Conservation (phyloP, 2,797 vertebrate species). For the Tadarida brasiliensis region DNA sequence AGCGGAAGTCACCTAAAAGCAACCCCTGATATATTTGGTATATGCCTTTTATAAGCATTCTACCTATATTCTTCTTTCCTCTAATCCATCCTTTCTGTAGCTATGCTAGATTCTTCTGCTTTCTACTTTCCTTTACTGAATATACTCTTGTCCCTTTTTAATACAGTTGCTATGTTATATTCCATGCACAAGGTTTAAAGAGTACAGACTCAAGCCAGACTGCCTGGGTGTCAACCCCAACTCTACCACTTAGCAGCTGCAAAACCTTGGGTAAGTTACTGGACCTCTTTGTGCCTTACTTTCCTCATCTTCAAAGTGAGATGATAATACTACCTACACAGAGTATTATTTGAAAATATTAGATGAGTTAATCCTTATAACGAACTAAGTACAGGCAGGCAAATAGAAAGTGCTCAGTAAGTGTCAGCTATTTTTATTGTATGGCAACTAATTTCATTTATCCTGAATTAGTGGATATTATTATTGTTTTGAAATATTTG, state of each 20-base stretch:
- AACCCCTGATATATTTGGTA: neutral
- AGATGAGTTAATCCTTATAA: constrained; percentile 17
- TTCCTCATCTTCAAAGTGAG: constrained; percentile 34
- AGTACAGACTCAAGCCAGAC: neutral
- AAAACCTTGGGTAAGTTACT: neutral
- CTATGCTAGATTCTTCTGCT: neutral
- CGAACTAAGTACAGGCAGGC: neutral
- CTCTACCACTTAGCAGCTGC: neutral
- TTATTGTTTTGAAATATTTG: constrained; percentile 57
- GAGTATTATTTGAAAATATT: constrained; percentile 6
- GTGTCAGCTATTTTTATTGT: constrained; percentile 48
- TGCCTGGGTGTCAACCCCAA: neutral
- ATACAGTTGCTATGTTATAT: neutral
- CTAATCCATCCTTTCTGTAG: neutral
- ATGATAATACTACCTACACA: neutral
- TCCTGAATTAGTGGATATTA: neutral
- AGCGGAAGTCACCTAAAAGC: neutral
- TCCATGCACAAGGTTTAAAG: neutral
- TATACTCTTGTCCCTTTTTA: neutral
- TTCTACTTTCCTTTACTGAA: neutral
- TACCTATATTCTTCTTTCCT: neutral
- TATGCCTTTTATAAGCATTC: neutral
- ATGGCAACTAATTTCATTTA: constrained; percentile 24
- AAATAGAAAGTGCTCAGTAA: constrained; percentile 9
- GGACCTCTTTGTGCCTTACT: neutral